Evolutionary conservation across 2,888 invertebrate species (phyloP).

Genomic region (Caenorhabditis virilis): DNA sequence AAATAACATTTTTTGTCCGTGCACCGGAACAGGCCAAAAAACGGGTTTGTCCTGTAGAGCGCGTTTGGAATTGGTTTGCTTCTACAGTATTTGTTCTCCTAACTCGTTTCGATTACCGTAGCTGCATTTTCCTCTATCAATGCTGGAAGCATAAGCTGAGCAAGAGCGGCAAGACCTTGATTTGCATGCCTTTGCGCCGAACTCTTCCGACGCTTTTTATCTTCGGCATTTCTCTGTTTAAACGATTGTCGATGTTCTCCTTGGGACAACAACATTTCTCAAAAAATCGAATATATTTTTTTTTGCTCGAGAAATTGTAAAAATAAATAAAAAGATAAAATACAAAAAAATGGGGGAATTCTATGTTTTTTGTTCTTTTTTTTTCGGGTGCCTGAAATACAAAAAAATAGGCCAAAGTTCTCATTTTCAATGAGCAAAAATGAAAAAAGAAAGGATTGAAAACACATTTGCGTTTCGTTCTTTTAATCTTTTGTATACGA

Average conservation of each 20-base stretch:
- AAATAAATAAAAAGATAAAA: not conserved
- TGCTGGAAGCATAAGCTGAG: constrained; percentile 48
- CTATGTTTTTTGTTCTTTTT: no score
- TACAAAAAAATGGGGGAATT: not conserved
- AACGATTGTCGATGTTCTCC: constrained; percentile 29
- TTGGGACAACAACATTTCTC: constrained; percentile 25
- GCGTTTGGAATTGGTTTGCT: not conserved
- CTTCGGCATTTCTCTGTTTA: constrained; percentile 25
- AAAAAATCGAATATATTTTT: not conserved
- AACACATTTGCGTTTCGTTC: not conserved
- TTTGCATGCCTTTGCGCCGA: constrained; percentile 24
- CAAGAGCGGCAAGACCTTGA: constrained; percentile 40
- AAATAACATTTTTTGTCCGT: not conserved
- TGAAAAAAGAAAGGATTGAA: not conserved
- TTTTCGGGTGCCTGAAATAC: no score
- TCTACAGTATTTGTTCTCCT: not conserved
- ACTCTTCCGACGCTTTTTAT: constrained; percentile 7
- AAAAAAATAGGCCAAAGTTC: not conserved
- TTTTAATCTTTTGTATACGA: no score
- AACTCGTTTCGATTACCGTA: not conserved
- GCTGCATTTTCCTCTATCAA: constrained; percentile 35
- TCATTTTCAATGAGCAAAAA: not conserved
- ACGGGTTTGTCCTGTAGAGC: no score
- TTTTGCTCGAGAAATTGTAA: not conserved
- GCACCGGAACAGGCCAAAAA: no score